phyloP scores from a whole-genome alignment of 1,140 invertebrate species.

The Drosophila auraria region DNA sequence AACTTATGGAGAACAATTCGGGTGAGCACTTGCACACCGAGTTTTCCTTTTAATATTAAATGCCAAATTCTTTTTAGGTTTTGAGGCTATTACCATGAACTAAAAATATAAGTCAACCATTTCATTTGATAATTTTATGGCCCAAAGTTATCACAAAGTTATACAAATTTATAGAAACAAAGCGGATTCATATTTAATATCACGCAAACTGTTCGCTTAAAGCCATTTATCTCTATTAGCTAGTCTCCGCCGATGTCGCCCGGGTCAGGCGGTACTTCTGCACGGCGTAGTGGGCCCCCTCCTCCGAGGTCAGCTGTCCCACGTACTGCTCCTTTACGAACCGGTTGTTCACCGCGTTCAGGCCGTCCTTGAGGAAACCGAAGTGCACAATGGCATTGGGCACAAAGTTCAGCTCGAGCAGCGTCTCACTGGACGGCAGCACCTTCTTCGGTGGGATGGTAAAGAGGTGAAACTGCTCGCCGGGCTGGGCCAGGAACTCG shows the following conservation, averaged over 20 bases:
- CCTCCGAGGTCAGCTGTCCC: conserved; percentile 65
- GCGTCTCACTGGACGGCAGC: conserved; percentile 86
- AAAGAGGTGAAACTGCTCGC: conserved; percentile 90
- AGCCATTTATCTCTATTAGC: conserved; percentile 46
- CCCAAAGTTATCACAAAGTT: conserved; percentile 3
- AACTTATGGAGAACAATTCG: too few relatives aligned
- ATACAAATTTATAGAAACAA: conserved; percentile 40
- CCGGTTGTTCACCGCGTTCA: conserved; percentile 39
- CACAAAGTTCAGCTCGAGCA: conserved; percentile 90
- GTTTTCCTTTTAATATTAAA: too few relatives aligned
- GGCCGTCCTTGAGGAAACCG: conserved; percentile 82
- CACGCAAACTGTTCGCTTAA: conserved; percentile 68
- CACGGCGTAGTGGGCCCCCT: conserved; percentile 69
- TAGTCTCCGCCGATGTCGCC: conserved; percentile 29
- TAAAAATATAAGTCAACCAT: background rate
- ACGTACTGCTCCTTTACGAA: conserved; percentile 61
- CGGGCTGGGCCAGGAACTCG: conserved; percentile 87
- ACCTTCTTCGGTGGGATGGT: conserved; percentile 91
- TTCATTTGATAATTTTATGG: background rate
- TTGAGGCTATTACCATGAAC: background rate
- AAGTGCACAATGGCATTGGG: conserved; percentile 92
- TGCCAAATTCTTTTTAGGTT: too few relatives aligned
- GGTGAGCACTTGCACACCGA: too few relatives aligned
- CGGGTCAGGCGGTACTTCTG: conserved; percentile 67
- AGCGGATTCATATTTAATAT: conserved; percentile 65